Evolutionary conservation across 2,113 vertebrate species (phyloP).

Genomic region (Progne subis): DNA sequence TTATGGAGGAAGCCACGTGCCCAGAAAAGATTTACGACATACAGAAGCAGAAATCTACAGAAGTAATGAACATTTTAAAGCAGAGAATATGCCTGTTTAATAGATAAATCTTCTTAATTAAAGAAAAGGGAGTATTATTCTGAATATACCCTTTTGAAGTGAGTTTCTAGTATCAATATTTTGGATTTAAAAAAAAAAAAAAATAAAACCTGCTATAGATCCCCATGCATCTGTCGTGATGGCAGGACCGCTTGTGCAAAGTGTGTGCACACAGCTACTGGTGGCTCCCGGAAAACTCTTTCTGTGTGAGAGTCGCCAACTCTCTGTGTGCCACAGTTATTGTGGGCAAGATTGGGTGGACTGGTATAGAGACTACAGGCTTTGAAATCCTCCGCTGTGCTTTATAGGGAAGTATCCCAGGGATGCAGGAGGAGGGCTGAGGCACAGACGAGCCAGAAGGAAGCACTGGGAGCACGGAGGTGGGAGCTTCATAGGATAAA

Average conservation of each 20-base stretch:
- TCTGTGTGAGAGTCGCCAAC: not conserved
- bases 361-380: accelerated
- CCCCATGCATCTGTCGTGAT: accelerated
- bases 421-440: not conserved
- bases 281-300: not conserved
- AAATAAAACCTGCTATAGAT: not conserved
- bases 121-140: not conserved
- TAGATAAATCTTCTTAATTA: not conserved
- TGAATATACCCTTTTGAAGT: not conserved
- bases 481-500: not conserved
- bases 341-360: not conserved
- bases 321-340: not conserved
- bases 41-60: not conserved
- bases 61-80: not conserved
- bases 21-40: not conserved
- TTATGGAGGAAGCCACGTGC: not conserved
- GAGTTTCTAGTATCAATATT: not conserved
- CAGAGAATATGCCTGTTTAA: not conserved
- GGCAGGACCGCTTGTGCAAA: not conserved
- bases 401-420: not conserved
- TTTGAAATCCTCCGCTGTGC: not conserved
- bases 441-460: not conserved
- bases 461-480: accelerated
- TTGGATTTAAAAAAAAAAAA: not conserved
- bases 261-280: not conserved